A percentile compares a stretch with the other conserved stretches of the same genome.
Conservation (phyloP, 2,113 vertebrate species). For the Chloebia gouldiae region DNA sequence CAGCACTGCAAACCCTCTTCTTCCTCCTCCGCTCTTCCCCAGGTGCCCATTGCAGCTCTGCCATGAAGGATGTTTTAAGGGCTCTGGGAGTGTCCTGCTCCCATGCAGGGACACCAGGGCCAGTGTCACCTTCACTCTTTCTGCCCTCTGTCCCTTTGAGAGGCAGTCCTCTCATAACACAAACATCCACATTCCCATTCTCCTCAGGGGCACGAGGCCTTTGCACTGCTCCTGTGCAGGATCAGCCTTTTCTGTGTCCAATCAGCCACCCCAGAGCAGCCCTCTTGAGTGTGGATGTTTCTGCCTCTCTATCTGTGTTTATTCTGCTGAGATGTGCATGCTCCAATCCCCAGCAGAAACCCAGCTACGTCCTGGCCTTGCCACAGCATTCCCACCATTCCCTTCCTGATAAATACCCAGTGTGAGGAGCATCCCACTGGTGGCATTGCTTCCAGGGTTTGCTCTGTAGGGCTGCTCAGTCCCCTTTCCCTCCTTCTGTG, state of each 20-base stretch:
- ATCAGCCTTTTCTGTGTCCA: neutral
- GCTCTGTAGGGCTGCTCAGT: rapidly evolving
- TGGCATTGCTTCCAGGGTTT: neutral
- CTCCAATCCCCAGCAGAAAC: neutral
- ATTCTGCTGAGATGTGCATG: neutral
- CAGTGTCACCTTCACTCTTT: neutral
- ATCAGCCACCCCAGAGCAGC: neutral
- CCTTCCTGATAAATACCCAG: neutral
- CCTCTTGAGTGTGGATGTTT: neutral
- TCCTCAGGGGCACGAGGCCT: neutral
- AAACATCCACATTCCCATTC: neutral
- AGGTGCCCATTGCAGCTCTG: neutral
- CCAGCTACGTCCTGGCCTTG: rapidly evolving
- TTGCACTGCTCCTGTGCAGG: neutral
- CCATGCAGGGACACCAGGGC: neutral
- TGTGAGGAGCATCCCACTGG: neutral
- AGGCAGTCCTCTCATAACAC: neutral
- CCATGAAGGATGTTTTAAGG: neutral
- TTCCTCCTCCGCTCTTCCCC: neutral
- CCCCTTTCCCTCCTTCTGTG: neutral
- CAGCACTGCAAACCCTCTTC: neutral
- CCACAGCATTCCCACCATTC: rapidly evolving
- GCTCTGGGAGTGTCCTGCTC: neutral
- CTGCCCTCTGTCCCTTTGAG: neutral
- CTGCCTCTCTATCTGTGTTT: neutral